phyloP scores from a whole-genome alignment of 2,113 vertebrate species.

The Sturnira hondurensis region DNA sequence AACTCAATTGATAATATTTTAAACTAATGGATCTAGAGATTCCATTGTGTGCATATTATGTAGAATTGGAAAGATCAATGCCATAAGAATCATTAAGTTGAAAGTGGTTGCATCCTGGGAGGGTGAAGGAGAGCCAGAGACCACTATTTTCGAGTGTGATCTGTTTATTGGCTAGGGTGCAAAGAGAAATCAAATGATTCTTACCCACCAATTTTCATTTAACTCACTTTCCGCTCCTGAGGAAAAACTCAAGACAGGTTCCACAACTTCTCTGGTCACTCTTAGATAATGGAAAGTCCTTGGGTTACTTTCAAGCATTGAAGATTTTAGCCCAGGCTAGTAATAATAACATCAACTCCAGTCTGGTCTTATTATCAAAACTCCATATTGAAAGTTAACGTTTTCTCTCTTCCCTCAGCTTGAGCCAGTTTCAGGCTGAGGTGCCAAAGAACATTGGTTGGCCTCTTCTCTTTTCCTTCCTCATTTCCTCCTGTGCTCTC shows the following conservation, averaged over 20 bases:
- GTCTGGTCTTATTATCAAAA: neutral
- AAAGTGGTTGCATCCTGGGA: neutral
- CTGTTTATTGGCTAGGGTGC: neutral
- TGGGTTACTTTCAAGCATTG: neutral
- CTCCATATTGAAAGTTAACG: neutral
- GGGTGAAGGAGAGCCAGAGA: neutral
- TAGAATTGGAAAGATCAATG: neutral
- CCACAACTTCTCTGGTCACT: neutral
- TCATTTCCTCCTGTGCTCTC: neutral
- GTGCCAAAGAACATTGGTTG: neutral
- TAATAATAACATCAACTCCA: neutral
- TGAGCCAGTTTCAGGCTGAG: neutral
- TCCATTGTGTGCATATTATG: neutral
- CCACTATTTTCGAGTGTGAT: neutral
- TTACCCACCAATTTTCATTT: neutral
- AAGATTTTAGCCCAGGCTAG: neutral
- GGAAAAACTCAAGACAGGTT: neutral
- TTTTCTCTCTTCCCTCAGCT: neutral
- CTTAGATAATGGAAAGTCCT: neutral
- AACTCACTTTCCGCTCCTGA: neutral
- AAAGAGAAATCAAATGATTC: neutral
- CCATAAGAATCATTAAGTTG: neutral
- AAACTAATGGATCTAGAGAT: neutral
- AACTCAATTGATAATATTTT: neutral
- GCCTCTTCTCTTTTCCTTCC: neutral